phyloP scores from a whole-genome alignment of 2,113 vertebrate genomes.

The Bungarus multicinctus region DNA sequence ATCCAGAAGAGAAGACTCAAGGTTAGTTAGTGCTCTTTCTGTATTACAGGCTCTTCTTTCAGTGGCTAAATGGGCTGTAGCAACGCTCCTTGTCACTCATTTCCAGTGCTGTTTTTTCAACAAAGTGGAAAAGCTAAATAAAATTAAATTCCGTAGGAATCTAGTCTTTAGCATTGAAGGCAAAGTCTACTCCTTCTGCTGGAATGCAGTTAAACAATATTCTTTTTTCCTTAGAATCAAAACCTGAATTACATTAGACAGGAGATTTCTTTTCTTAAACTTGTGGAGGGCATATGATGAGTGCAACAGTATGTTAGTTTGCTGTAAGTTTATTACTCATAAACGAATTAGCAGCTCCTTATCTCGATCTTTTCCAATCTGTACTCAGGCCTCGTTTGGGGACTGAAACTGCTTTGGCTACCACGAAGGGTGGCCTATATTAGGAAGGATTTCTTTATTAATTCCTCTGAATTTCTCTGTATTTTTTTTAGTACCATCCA shows the following conservation, averaged over 20 bases:
- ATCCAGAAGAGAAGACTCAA: constrained; percentile 38
- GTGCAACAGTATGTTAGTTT: background rate
- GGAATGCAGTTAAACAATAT: background rate
- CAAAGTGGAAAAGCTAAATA: background rate
- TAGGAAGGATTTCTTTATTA: background rate
- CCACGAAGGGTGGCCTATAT: background rate
- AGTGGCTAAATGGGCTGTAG: background rate
- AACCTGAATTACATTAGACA: background rate
- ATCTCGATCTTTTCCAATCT: background rate
- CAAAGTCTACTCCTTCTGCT: background rate
- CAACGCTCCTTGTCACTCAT: background rate
- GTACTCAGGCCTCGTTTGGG: background rate
- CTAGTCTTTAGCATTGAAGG: background rate
- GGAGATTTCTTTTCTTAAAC: background rate
- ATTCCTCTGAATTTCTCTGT: background rate
- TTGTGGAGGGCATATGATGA: background rate
- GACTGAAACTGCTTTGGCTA: background rate
- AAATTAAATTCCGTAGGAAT: background rate
- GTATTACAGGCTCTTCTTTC: background rate
- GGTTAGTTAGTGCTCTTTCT: constrained; percentile 32
- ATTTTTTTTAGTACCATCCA: background rate
- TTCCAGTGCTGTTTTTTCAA: background rate
- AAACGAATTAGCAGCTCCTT: background rate
- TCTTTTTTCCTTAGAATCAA: background rate
- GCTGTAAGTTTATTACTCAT: background rate